Base-by-base conservation (phyloP, 2,113 vertebrate species). In the Illadopsis cleaveri region DNA sequence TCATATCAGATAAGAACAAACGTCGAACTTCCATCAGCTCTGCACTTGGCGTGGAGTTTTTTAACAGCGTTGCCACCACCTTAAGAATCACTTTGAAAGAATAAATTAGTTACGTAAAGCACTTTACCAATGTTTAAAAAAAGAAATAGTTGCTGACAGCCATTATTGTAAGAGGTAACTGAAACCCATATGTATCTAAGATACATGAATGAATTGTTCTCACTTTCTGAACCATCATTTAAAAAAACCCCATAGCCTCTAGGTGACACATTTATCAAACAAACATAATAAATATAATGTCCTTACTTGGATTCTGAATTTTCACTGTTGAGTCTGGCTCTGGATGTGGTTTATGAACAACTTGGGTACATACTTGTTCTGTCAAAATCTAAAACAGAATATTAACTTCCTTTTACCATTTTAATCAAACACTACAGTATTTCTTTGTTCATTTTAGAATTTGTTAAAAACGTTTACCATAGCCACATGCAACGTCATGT, bases 271-370 rank as follows among this genome's bases (percentile, higher is more conserved):
- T 70, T 62, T 38, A 53, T 23, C 33, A 91, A 48, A 50, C 7
- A 70, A 90, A 90, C 57, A 50, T 75, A 96, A 23, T 38, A 82
- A 95, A 23, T 38, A 81, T 15, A 56, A 48, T 61, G 19, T 93
- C 97, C 99, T 99, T 97, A 99, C 99, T 99, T 95, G 99, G 99
- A 97, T 99, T 99, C 96, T 99, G 99, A 96, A 99, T 99, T 98
- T 99, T 99, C 97, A 99, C 98, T 16, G 99, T 99, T n/a, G 99
- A 99, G 96, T 99, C 99, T 15, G 99, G 99, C 83, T 99, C 99
- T 40, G 99, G 99, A 89, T 99, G 99, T 0, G 99, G 99, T 95
- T 99, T 99, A 97, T 99, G 99, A 82, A 99, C 99, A 96, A 99
- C 99, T 90, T 99, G 99, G 61, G 99, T 99, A 86, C 99, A 99